Percentiles rank a stretch among this genome's conserved stretches.
Conservation (phyloP, 2,113 vertebrate species). For the Cairina moschata region DNA sequence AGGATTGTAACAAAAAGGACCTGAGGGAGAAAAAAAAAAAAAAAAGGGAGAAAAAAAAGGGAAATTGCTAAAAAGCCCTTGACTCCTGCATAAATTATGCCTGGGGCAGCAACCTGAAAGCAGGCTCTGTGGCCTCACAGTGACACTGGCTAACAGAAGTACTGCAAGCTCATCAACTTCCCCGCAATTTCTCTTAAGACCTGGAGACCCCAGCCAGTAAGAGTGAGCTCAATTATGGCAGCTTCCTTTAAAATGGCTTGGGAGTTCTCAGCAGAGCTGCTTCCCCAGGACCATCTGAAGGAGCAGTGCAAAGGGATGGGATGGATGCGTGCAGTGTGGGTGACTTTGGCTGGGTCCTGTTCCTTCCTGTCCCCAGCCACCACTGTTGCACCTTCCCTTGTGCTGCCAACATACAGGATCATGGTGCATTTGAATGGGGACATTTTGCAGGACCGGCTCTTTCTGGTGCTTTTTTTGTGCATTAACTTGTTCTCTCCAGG, state of each 20-base stretch:
- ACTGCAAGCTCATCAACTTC: not conserved
- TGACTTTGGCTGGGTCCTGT: not conserved
- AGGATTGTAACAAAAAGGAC: not conserved
- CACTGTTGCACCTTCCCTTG: not conserved
- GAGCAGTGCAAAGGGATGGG: not conserved
- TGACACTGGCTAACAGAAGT: too few species aligned
- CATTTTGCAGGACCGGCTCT: not conserved
- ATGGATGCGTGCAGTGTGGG: fast-evolving
- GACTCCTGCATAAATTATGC: not conserved
- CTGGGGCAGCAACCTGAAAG: not conserved
- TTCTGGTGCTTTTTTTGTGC: not conserved
- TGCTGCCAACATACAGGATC: not conserved
- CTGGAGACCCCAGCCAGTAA: not conserved
- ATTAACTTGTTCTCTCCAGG: not conserved
- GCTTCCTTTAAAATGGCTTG: not conserved
- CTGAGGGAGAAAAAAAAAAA: not conserved
- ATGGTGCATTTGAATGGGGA: not conserved
- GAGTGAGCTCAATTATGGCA: fast-evolving
- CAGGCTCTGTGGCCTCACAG: not conserved
- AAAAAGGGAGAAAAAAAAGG: too few species aligned
- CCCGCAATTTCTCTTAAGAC: not conserved
- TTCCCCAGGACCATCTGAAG: fast-evolving
- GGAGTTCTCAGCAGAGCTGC: not conserved
- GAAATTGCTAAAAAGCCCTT: not conserved
- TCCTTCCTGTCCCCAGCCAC: not conserved